phyloP scores from a whole-genome alignment of 2,113 vertebrate species.

The Lipotes vexillifer region DNA sequence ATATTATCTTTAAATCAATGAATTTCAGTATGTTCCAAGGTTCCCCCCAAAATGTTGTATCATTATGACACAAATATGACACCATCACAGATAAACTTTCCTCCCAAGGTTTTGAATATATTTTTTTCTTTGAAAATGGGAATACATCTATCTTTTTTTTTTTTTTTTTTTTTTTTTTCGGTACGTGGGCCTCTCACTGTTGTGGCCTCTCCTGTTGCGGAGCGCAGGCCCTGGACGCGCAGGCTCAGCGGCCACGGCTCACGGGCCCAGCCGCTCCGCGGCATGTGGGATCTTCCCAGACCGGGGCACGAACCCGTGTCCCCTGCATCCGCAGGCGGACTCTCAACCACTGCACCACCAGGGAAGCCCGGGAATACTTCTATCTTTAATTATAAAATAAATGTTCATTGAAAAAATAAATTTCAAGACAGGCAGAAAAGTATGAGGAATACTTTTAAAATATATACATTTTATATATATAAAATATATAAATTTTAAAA shows the following conservation, averaged over 20 bases:
- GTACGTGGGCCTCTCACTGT: too few relatives aligned
- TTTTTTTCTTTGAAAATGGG: not conserved
- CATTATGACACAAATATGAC: not conserved
- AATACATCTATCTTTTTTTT: not conserved
- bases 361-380: not conserved
- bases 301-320: too few relatives aligned
- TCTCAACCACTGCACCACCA: too few relatives aligned
- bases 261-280: too few relatives aligned
- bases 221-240: too few relatives aligned
- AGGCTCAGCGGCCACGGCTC: too few relatives aligned
- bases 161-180: too few relatives aligned
- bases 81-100: not conserved
- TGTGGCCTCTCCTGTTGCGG: too few relatives aligned
- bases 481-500: not conserved
- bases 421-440: not conserved
- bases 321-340: too few relatives aligned
- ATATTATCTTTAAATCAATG: constrained; percentile 79
- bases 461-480: not conserved
- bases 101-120: not conserved
- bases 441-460: not conserved
- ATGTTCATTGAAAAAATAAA: not conserved
- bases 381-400: not conserved
- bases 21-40: constrained; percentile 76
- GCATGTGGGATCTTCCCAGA: too few relatives aligned
- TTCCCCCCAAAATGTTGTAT: not conserved